phyloP scores from a whole-genome alignment of 2,888 invertebrate species.

The Anoplius nigerrimus region DNA sequence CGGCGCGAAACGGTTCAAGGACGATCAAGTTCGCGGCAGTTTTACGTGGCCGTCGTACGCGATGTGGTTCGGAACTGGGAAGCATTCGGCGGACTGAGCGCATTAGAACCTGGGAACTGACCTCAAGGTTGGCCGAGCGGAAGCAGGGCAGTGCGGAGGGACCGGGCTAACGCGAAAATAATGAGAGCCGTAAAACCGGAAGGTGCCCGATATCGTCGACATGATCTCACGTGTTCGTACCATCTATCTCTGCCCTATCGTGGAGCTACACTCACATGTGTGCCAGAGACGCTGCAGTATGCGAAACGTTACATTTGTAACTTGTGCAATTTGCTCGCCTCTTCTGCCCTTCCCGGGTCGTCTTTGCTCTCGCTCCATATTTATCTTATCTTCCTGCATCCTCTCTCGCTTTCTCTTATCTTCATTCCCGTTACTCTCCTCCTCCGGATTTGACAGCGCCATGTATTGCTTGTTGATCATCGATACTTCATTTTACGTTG shows the following conservation, averaged over 20 bases:
- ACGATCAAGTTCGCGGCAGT: too few species aligned
- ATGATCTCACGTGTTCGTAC: conserved; percentile 50
- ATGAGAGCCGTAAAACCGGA: conserved; percentile 56
- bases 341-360: not conserved
- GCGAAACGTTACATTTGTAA: not conserved
- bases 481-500: too few species aligned
- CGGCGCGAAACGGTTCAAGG: too few species aligned
- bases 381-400: too few species aligned
- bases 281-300: not conserved
- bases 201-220: conserved; percentile 46
- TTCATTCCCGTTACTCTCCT: too few species aligned
- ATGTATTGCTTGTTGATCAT: too few species aligned
- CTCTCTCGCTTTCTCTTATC: too few species aligned
- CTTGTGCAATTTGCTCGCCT: not conserved
- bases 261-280: not conserved
- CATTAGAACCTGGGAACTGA: conserved; percentile 33
- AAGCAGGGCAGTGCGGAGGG: not conserved
- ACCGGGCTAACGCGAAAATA: conserved; percentile 60
- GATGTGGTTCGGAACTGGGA: not conserved
- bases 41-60: too few species aligned
- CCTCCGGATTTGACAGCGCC: too few species aligned
- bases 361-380: not conserved
- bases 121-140: conserved; percentile 30
- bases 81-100: conserved; percentile 37
- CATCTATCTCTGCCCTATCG: conserved; percentile 48